Percentiles rank a stretch among this genome's conserved stretches.
phyloP scores from a whole-genome alignment of 2,888 invertebrate species.

The Drosophila rubida region DNA sequence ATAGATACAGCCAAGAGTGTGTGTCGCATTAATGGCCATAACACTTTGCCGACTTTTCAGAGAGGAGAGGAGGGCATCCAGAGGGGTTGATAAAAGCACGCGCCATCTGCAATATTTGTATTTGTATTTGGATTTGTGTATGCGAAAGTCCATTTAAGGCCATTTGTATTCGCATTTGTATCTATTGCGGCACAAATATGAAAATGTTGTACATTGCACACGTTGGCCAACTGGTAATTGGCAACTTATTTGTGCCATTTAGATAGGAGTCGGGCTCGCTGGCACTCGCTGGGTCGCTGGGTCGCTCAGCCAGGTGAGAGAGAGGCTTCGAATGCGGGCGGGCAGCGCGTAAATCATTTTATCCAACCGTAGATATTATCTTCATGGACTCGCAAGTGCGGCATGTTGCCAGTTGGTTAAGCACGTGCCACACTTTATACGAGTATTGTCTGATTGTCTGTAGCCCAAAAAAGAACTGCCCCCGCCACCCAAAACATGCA shows the following conservation, averaged over 20 bases:
- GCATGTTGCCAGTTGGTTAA: slow-evolving; percentile 20
- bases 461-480: slow-evolving; percentile 36
- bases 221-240: slow-evolving; percentile 52
- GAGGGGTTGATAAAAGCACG: slow-evolving; percentile 2
- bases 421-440: slow-evolving; percentile 45
- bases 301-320: too few species aligned
- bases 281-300: too few species aligned
- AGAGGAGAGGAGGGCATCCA: neutral
- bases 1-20: slow-evolving; percentile 6
- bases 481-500: neutral
- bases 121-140: neutral
- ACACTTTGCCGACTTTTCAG: slow-evolving; percentile 18
- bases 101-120: slow-evolving; percentile 14
- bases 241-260: slow-evolving; percentile 62
- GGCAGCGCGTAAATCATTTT: slow-evolving; percentile 71
- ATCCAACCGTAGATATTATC: slow-evolving; percentile 62
- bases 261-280: slow-evolving; percentile 19
- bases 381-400: slow-evolving; percentile 31
- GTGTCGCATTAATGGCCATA: slow-evolving; percentile 30
- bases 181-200: slow-evolving; percentile 31
- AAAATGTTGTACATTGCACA: slow-evolving; percentile 27
- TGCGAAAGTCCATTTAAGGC: slow-evolving; percentile 26
- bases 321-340: slow-evolving; percentile 1
- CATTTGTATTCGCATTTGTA: slow-evolving; percentile 49
- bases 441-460: slow-evolving; percentile 24